Evolutionary conservation across 1,140 invertebrate species (phyloP).

Genomic region (Saccostrea cuccullata): DNA sequence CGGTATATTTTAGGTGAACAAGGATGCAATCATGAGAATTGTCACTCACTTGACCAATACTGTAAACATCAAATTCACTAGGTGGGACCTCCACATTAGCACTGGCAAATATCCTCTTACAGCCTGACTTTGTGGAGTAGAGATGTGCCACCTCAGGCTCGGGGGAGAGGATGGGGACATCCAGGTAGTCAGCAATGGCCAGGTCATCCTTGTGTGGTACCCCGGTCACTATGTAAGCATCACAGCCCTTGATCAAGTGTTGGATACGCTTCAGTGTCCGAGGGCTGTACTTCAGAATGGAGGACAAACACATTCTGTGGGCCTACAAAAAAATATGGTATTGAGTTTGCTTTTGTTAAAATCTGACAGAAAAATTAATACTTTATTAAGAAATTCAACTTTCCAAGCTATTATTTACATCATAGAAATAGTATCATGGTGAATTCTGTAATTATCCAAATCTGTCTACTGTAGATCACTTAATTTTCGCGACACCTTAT

Average conservation of each 20-base stretch:
- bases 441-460: too few species aligned
- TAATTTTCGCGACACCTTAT: too few species aligned
- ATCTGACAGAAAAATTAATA: too few species aligned
- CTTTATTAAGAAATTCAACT: too few species aligned
- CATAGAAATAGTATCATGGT: too few species aligned
- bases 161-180: conserved; percentile 75
- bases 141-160: conserved; percentile 77
- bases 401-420: too few species aligned
- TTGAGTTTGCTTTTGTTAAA: too few species aligned
- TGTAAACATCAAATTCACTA: conserved; percentile 78
- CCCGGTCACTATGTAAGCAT: conserved; percentile 77
- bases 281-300: conserved; percentile 78
- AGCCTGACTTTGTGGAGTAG: conserved; percentile 78
- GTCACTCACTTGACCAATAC: conserved; percentile 73
- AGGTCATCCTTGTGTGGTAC: conserved; percentile 77
- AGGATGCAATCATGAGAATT: neutral
- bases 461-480: too few species aligned
- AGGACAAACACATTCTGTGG: conserved; percentile 78
- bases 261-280: conserved; percentile 74
- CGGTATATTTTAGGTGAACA: too few species aligned
- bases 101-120: conserved; percentile 77
- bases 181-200: conserved; percentile 73
- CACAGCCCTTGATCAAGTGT: conserved; percentile 75
- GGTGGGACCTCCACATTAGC: conserved; percentile 75
- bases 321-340: conserved; percentile 66